Evolutionary conservation across 2,888 invertebrate genomes (phyloP).

Genomic region (Clostera curtula): DNA sequence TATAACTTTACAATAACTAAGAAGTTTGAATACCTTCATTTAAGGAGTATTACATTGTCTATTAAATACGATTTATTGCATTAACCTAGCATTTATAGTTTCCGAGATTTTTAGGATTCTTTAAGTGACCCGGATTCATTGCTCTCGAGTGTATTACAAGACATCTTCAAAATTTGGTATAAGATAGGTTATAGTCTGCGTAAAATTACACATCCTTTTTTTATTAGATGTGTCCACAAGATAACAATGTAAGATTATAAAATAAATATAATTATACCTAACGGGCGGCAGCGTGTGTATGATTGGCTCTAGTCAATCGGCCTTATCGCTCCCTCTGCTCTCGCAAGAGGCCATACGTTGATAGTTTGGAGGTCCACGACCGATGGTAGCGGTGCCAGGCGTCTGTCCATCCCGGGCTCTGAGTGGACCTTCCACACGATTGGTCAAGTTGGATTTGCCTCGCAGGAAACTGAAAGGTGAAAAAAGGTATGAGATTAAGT

Average conservation of each 20-base stretch:
- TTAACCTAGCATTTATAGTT: too few relatives aligned
- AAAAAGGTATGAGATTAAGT: neutral
- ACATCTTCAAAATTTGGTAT: too few relatives aligned
- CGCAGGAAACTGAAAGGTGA: slow-evolving; percentile 86
- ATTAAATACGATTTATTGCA: too few relatives aligned
- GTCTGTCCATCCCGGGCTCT: slow-evolving; percentile 78
- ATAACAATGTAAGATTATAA: neutral
- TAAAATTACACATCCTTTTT: too few relatives aligned
- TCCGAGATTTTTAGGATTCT: too few relatives aligned
- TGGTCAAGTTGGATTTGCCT: slow-evolving; percentile 82
- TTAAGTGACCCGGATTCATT: too few relatives aligned
- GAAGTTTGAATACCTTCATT: too few relatives aligned
- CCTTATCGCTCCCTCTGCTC: slow-evolving; percentile 83
- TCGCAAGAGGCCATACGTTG: slow-evolving; percentile 92
- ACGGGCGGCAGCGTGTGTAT: slow-evolving; percentile 73
- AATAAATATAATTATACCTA: slow-evolving; percentile 33
- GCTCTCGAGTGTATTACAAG: too few relatives aligned
- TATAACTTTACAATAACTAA: too few relatives aligned
- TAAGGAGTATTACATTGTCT: too few relatives aligned
- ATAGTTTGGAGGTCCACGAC: slow-evolving; percentile 82
- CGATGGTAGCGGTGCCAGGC: slow-evolving; percentile 80
- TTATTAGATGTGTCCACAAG: neutral
- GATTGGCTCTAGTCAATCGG: slow-evolving; percentile 89
- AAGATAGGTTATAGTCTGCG: too few relatives aligned
- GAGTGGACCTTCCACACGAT: slow-evolving; percentile 61